phyloP scores from a whole-genome alignment of 2,888 invertebrate species.

The Nudaria mundana region DNA sequence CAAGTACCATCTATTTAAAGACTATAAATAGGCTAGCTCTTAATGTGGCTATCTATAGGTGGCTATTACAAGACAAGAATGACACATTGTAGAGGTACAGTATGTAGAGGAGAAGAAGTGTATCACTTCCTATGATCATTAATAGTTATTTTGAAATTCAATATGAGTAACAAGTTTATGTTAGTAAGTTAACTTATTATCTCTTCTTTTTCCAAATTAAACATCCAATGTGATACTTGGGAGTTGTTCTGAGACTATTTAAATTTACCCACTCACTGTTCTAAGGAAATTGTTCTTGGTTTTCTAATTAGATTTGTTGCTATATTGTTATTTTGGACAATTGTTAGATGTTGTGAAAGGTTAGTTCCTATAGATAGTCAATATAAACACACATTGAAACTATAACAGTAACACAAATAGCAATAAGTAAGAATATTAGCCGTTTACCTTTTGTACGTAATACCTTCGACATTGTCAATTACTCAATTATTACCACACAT shows the following conservation, averaged over 20 bases:
- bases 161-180: too few relatives aligned
- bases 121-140: too few relatives aligned
- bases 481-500: slow-evolving; percentile 11
- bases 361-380: background rate
- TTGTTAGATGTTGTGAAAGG: background rate
- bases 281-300: too few relatives aligned
- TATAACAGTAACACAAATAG: slow-evolving; percentile 21
- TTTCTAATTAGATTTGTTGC: too few relatives aligned
- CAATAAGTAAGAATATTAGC: too few relatives aligned
- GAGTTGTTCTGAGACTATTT: background rate
- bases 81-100: background rate
- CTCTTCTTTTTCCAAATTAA: too few relatives aligned
- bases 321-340: too few relatives aligned
- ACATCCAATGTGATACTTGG: background rate
- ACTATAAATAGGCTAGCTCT: background rate
- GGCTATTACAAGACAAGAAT: background rate
- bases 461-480: slow-evolving; percentile 8
- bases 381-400: background rate
- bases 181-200: too few relatives aligned
- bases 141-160: background rate
- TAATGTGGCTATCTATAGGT: background rate
- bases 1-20: background rate
- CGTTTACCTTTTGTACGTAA: slow-evolving; percentile 21
- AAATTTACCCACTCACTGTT: background rate
- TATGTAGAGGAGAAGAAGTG: too few relatives aligned